A percentile compares a stretch with the other conserved stretches of the same genome.
phyloP scores from a whole-genome alignment of 2,113 vertebrate species.

The Gallinago undulata region DNA sequence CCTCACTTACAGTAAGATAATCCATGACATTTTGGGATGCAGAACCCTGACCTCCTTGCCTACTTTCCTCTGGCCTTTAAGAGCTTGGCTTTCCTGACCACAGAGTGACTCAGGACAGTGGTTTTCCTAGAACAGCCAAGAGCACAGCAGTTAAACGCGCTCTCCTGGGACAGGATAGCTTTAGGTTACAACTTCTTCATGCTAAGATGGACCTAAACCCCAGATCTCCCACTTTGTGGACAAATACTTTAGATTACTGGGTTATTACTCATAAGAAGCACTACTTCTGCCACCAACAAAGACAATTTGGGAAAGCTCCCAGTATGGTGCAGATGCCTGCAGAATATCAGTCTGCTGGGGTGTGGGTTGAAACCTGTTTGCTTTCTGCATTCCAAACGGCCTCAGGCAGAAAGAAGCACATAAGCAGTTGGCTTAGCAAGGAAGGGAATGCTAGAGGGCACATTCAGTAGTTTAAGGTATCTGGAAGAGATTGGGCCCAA shows the following conservation, averaged over 20 bases:
- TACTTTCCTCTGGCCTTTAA: neutral
- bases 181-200: neutral
- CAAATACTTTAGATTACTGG: neutral
- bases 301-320: neutral
- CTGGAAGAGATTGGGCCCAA: neutral
- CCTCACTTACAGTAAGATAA: neutral
- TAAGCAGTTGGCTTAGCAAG: neutral
- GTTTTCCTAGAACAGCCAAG: neutral
- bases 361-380: neutral
- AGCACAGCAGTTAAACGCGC: neutral
- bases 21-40: neutral
- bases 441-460: neutral
- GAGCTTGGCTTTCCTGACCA: neutral
- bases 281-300: neutral
- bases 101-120: neutral
- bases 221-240: neutral
- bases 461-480: neutral
- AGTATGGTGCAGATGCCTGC: neutral
- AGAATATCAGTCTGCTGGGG: neutral
- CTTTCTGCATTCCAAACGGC: neutral
- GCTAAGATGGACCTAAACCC: neutral
- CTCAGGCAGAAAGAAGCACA: neutral
- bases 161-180: neutral
- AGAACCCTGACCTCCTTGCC: constrained; percentile 1
- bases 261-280: neutral